These are phyloP conservation scores for Odontomachus brunneus DNA, from an alignment of 1,140 invertebrate genomes.

Conservation along the genomic window DNA sequence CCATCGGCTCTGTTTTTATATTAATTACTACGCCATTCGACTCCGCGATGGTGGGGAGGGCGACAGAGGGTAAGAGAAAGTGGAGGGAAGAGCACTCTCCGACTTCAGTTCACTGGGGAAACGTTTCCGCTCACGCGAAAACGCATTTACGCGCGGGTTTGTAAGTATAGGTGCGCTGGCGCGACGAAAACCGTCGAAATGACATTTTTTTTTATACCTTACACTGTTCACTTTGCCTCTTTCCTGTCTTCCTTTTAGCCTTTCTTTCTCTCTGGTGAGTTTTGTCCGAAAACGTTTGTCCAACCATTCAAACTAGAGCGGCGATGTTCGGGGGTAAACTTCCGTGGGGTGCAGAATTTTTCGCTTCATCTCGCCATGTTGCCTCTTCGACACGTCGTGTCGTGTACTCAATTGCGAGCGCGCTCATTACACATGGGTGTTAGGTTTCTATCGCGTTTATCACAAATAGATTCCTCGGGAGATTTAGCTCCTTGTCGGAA, in stretches of 20 bases:
- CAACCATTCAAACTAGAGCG: neutral
- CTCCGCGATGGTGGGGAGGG: neutral
- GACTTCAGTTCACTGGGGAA: neutral
- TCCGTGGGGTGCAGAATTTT: conserved; percentile 3
- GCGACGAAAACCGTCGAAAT: conserved; percentile 33
- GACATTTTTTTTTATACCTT: neutral
- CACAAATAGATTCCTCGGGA: too few relatives aligned
- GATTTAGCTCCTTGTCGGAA: too few relatives aligned
- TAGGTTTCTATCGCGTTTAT: neutral
- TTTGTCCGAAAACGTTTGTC: conserved; percentile 17
- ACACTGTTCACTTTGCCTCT: too few relatives aligned
- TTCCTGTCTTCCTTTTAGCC: too few relatives aligned
- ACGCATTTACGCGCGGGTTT: neutral
- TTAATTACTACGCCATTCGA: conserved; percentile 65
- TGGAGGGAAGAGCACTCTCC: neutral
- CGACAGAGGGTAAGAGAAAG: neutral
- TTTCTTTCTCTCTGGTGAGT: neutral
- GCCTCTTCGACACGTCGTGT: neutral
- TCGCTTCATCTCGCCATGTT: neutral
- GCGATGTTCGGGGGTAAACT: neutral
- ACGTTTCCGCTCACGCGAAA: conserved; percentile 23
- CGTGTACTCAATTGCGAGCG: neutral
- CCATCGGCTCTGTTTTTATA: conserved; percentile 47
- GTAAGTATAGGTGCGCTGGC: neutral
- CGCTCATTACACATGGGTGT: neutral